Percentiles rank a stretch among this genome's conserved stretches.
Conservation (phyloP, 1,140 invertebrate species). For the Psilanteris sp. region DNA sequence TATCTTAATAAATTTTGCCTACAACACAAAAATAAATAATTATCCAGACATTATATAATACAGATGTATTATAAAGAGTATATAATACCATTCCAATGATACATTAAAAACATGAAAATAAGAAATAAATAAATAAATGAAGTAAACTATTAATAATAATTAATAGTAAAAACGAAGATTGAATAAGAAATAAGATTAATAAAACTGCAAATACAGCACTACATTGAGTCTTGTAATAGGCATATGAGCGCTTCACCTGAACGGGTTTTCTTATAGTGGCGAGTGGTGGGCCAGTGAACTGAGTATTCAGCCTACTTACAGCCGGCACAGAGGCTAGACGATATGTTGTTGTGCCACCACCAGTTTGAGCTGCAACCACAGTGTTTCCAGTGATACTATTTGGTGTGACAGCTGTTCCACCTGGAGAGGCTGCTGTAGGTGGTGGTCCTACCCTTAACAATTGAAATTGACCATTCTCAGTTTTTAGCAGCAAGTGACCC, state of each 20-base stretch:
- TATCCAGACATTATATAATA: no score
- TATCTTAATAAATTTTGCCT: no score
- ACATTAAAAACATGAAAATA: background rate
- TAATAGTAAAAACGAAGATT: slow-evolving; percentile 1
- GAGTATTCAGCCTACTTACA: slow-evolving; percentile 81
- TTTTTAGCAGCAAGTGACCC: slow-evolving; percentile 93
- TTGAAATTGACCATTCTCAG: slow-evolving; percentile 96
- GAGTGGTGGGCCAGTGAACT: slow-evolving; percentile 82
- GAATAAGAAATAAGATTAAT: slow-evolving; percentile 43
- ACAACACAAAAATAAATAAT: no score
- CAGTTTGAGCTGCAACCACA: slow-evolving; percentile 73
- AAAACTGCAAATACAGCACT: slow-evolving; percentile 74
- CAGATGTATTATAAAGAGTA: no score
- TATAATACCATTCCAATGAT: no score
- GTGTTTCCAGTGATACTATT: slow-evolving; percentile 80
- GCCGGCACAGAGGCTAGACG: slow-evolving; percentile 82
- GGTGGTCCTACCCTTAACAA: slow-evolving; percentile 91
- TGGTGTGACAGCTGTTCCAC: slow-evolving; percentile 82
- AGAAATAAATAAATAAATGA: slow-evolving; percentile 1
- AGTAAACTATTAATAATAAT: no score
- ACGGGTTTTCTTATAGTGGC: slow-evolving; percentile 81
- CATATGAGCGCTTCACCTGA: slow-evolving; percentile 79
- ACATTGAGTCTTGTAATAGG: slow-evolving; percentile 79
- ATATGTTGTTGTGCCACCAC: slow-evolving; percentile 77
- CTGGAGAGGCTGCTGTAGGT: slow-evolving; percentile 79